Evolutionary conservation across 2,888 invertebrate genomes (phyloP).

Genomic region (Odontocolon sp.): DNA sequence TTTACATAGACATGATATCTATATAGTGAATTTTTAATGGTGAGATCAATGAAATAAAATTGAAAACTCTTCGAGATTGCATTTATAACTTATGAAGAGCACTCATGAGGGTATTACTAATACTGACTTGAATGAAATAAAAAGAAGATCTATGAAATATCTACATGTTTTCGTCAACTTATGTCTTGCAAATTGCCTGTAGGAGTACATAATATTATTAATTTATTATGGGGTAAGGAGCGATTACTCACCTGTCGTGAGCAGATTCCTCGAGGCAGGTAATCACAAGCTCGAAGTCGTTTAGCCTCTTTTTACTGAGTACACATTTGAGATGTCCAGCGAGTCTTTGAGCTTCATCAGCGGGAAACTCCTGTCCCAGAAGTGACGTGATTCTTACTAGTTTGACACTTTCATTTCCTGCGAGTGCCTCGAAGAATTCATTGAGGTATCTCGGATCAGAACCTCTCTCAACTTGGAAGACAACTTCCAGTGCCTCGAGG

Average conservation of each 20-base stretch:
- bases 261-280: constrained; percentile 83
- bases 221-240: background rate
- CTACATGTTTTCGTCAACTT: too few species aligned
- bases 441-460: constrained; percentile 81
- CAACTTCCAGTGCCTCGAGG: constrained; percentile 81
- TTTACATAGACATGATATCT: too few species aligned
- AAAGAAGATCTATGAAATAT: too few species aligned
- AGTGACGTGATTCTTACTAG: constrained; percentile 82
- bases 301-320: constrained; percentile 81
- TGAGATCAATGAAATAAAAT: too few species aligned
- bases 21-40: too few species aligned
- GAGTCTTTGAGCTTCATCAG: constrained; percentile 81
- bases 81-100: too few species aligned
- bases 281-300: constrained; percentile 82
- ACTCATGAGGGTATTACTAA: too few species aligned
- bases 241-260: constrained; percentile 77
- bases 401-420: constrained; percentile 82
- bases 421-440: constrained; percentile 81
- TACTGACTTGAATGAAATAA: too few species aligned
- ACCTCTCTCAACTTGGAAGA: constrained; percentile 81
- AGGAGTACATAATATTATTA: too few species aligned
- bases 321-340: constrained; percentile 81
- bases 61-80: too few species aligned
- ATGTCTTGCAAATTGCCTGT: too few species aligned
- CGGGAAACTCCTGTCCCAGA: constrained; percentile 82